Percentiles rank a stretch among this genome's conserved stretches.
Conservation (phyloP, 2,113 vertebrate genomes). For the Platysteira castanea region DNA sequence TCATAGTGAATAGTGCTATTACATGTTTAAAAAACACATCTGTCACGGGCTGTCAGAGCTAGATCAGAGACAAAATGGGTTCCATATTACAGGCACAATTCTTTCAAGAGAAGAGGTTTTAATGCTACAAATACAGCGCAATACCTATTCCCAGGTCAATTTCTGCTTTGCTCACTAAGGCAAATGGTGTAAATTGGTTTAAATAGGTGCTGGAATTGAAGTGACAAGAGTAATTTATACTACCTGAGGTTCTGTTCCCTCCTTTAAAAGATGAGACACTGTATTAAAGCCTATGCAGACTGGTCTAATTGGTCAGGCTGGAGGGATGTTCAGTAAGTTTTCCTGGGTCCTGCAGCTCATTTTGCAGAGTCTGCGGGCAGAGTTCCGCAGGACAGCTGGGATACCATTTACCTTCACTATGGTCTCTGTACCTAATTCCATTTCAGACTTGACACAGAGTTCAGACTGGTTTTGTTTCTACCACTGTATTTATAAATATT, state of each 20-base stretch:
- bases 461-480: neutral
- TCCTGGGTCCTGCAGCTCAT: neutral
- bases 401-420: neutral
- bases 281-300: neutral
- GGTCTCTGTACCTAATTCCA: neutral
- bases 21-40: neutral
- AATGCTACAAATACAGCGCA: neutral
- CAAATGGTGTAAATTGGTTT: conserved; percentile 38
- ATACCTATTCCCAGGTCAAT: neutral
- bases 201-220: conserved; percentile 46
- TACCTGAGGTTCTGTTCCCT: neutral
- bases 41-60: neutral
- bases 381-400: neutral
- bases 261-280: neutral
- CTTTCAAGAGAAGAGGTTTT: neutral
- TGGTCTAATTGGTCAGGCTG: neutral
- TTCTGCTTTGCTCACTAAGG: conserved; percentile 24
- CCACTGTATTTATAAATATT: neutral
- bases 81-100: neutral
- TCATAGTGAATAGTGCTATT: neutral
- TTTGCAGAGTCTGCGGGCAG: neutral
- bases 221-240: conserved; percentile 55
- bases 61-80: neutral
- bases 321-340: neutral
- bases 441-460: neutral